Base-by-base conservation (phyloP, 2,888 invertebrate species). In the Anagyrus pseudococci region DNA sequence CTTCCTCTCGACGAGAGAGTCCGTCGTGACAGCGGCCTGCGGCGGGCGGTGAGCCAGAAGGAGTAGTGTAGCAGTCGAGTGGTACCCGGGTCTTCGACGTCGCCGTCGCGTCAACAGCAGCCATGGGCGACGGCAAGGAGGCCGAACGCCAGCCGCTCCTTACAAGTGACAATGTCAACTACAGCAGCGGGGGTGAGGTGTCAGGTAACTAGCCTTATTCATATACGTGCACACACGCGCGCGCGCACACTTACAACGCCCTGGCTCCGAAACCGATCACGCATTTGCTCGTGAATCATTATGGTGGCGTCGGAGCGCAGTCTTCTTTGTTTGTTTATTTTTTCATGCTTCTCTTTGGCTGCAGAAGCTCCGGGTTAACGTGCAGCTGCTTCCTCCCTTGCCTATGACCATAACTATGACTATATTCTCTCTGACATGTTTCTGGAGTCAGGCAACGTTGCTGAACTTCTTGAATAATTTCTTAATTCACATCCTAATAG, bases 101-200 rank as follows among this genome's bases (percentile, higher is more conserved):
- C n/a, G 53, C 19, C 33, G 50, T 29, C 3, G 22, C 46, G 33
- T 61, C 19, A 23, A 40, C 20, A 13, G 26, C 19, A 19, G 41
- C 19, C 41, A 88, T 88, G 88, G 88, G 87, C 64, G 88, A 88
- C 81, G 85, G 85, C 66, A 82, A 81, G 70, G 86, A 87, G 76
- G 84, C 82, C 74, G 88, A 89, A 83, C 85, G 84, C 77, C 86
- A 86, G 75, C 85, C 87, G 68, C 83, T 89, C 66, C 77, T 89
- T 66, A 80, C 80, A 68, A 81, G 81, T 67, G 83, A 83, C 48
- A 77, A 72, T 70, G 71, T 72, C 67, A 71, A 70, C 53, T 75
- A 74, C 62, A 76, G 69, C 66, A 75, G 68, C 67, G 54, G 68
- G 67, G 54, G 57, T 48, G 59, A 66, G 37, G 48, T 66, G 23